Evolutionary conservation across 2,888 invertebrate species (phyloP), one percentile per base, ranked within the genome.

Genomic region (Homarus gammarus): DNA sequence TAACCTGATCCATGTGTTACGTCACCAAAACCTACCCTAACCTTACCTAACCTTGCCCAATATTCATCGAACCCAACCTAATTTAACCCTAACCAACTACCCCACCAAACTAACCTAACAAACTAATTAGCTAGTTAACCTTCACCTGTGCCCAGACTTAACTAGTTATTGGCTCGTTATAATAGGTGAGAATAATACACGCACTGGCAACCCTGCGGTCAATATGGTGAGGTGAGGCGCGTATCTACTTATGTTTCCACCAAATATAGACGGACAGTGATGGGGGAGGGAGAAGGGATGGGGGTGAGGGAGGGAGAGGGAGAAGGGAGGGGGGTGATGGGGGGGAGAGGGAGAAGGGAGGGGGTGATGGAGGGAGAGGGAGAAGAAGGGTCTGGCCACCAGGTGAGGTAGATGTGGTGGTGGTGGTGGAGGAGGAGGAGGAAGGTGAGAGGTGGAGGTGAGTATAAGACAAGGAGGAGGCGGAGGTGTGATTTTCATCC

Each of bases 241-340:
- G 68, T 27, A 68, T 36, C 33, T n/a, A 33, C 38, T 31, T 82
- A 68, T 31, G 40, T 68, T 61, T 61, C 68, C 27, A 44, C 82
- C 82, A 82, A 82, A 82, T 82, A 82, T 82, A 82, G 82, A 82
- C 68, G 61, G 36, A 64, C 68, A 44, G n/a, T 68, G 82, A 33
- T 18, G 82, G 68, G 68, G 68, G 68, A 31, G 68, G 68, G 68
- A 44, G 68, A 31, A 40, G 68, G 68, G 27, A 18, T 18, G 5
- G 44, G 44, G 15, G 44, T 2, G 40, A 82, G 15, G 68, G 68
- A 68, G 68, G 40, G 81, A 44, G 40, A 70, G 82, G 40, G 82
- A 68, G 31, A 44, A 72, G 72, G 51, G 84, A 84, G 36, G 38
- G 51, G 36, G 36, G 36, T 64, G 61, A 38, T 61, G 56, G 8